Evolutionary conservation across 2,797 vertebrate genomes (phyloP), one percentile per base, ranked within the genome.

Genomic region (Eulemur albifrons): DNA sequence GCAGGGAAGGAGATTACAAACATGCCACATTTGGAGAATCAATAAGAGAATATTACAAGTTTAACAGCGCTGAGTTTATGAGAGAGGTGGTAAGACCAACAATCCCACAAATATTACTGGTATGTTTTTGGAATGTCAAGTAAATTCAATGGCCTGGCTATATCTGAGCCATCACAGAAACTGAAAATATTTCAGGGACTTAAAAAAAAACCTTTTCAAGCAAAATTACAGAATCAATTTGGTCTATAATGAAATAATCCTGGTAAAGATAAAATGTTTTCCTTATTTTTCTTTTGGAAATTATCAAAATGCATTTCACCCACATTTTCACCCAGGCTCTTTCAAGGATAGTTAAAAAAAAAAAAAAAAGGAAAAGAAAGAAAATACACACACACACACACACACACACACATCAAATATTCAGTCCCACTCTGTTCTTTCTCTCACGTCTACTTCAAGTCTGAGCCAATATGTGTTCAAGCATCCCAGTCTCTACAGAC

Each of bases 71-170:
- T 1, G 61, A 48, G 84, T 73, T 80, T 76, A 83, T 0, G 14
- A 61, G 77, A 45, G 50, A n/a, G 27, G 21, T 23, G 38, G 93
- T 43, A 72, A 95, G 75, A 63, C 82, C 87, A 8, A 27, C 40
- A 0, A 54, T 72, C 85, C 97, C 97, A 95, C 96, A 97, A 95
- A 73, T 87, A 97, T 96, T 50, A 79, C 94, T 81, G 97, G 85
- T 72, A 95, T 96, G 96, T 50, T 65, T 86, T 11, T 52, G 93
- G 94, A 96, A 97, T 45, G 96, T 40, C 95, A 75, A 83, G 79
- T 7, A 59, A 90, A 70, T 32, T 17, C 52, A 83, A 82, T 25
- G 48, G 57, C 59, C 80, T 40, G 2, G 67, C 54, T 85, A 45
- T 21, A 77, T n/a, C 21, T 59, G 45, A 88, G 61, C 87, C 95